Evolutionary conservation across 2,113 vertebrate genomes (phyloP).

Genomic region (Oryzias celebensis): DNA sequence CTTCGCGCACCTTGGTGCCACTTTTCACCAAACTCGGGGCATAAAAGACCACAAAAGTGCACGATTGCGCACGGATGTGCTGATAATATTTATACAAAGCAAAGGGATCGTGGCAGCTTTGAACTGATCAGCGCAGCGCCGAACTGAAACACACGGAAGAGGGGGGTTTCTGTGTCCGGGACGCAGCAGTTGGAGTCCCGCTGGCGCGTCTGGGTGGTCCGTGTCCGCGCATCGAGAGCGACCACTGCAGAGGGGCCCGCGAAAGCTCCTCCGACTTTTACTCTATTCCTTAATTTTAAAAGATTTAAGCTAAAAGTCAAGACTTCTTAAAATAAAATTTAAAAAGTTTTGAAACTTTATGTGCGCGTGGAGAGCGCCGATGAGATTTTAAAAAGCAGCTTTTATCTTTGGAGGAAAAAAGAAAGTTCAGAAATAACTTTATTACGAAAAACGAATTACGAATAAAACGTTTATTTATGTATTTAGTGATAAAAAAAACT

Average conservation of each 20-base stretch:
- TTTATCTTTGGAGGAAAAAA: neutral
- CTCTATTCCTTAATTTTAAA: no score
- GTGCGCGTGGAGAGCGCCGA: neutral
- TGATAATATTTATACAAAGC: neutral
- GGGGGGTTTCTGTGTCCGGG: neutral
- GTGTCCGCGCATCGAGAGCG: slow-evolving; percentile 14
- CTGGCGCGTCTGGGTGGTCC: slow-evolving; percentile 38
- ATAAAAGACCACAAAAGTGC: neutral
- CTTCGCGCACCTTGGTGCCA: neutral
- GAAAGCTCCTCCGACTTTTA: neutral
- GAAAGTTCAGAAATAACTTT: neutral
- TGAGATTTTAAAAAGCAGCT: neutral
- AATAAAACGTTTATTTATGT: neutral
- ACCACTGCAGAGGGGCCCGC: slow-evolving; percentile 4
- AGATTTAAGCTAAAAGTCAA: neutral
- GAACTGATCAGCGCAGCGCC: neutral
- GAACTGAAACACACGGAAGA: neutral
- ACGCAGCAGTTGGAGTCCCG: slow-evolving; percentile 30
- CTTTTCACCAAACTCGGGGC: slow-evolving; percentile 5
- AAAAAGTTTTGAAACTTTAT: slow-evolving; percentile 31
- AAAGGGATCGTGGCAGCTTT: neutral
- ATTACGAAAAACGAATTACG: neutral
- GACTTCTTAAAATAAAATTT: neutral
- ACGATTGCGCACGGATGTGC: neutral
- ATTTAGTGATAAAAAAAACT: no score